phyloP scores from a whole-genome alignment of 2,888 invertebrate species.

The Autographa pulchrina region DNA sequence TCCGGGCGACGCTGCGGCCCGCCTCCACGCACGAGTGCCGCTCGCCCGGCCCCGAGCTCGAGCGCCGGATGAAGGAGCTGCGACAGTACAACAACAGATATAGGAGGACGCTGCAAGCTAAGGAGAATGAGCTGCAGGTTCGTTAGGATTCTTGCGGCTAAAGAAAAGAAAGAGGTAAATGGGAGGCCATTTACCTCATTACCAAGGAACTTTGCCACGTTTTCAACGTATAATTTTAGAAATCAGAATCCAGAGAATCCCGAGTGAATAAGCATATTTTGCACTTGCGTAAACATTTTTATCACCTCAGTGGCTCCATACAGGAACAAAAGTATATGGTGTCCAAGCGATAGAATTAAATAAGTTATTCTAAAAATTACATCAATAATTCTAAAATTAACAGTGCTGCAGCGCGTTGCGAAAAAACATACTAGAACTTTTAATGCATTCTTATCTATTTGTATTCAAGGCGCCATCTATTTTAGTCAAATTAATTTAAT shows the following conservation, averaged over 20 bases:
- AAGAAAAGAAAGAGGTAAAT: too few species aligned
- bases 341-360: background rate
- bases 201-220: too few species aligned
- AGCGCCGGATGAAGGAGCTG: constrained; percentile 94
- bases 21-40: constrained; percentile 94
- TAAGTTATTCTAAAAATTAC: too few species aligned
- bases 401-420: too few species aligned
- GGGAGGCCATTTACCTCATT: too few species aligned
- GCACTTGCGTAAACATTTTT: too few species aligned
- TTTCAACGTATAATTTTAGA: too few species aligned
- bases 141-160: background rate
- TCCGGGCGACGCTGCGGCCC: constrained; percentile 96
- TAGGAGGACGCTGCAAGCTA: constrained; percentile 94
- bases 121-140: constrained; percentile 94
- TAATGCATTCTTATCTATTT: background rate
- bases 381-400: too few species aligned
- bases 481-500: constrained; percentile 23
- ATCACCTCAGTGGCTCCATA: too few species aligned
- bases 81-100: constrained; percentile 95
- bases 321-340: background rate
- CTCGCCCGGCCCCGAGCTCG: constrained; percentile 95
- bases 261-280: too few species aligned
- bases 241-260: too few species aligned
- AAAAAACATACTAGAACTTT: too few species aligned
- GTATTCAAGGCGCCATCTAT: background rate